Conservation (phyloP, 2,113 vertebrate species). For the Phrynosoma blainvillii region DNA sequence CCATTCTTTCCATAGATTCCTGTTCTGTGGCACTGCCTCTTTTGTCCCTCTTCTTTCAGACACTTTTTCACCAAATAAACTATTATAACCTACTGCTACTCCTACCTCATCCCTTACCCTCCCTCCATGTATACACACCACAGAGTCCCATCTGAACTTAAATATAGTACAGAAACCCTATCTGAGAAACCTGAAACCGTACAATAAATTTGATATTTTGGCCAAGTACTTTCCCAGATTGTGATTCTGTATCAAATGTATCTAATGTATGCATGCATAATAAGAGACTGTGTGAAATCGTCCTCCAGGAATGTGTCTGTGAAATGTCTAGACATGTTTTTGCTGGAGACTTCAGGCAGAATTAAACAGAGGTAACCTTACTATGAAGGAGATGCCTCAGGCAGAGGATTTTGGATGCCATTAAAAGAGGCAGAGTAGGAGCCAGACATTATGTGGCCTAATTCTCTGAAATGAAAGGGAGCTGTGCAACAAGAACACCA, state of each 20-base stretch:
- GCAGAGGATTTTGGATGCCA: background rate
- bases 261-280: background rate
- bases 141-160: background rate
- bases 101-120: background rate
- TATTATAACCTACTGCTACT: too few species aligned
- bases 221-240: background rate
- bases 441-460: background rate
- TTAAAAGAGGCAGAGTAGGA: background rate
- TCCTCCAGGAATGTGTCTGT: background rate
- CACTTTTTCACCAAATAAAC: too few species aligned
- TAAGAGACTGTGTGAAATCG: background rate
- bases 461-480: background rate
- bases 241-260: background rate
- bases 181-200: background rate
- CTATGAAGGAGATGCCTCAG: background rate
- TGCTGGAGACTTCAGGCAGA: background rate
- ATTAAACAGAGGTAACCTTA: background rate
- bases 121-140: background rate
- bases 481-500: background rate
- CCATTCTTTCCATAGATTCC: background rate
- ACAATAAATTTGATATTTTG: background rate
- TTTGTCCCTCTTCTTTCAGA: too few species aligned
- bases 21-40: background rate
- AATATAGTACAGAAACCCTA: background rate
- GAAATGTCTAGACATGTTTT: conserved; percentile 3